Evolutionary conservation across 1,140 invertebrate species (phyloP), one percentile per base, ranked within the genome.

Genomic region (Amyelois transitella): DNA sequence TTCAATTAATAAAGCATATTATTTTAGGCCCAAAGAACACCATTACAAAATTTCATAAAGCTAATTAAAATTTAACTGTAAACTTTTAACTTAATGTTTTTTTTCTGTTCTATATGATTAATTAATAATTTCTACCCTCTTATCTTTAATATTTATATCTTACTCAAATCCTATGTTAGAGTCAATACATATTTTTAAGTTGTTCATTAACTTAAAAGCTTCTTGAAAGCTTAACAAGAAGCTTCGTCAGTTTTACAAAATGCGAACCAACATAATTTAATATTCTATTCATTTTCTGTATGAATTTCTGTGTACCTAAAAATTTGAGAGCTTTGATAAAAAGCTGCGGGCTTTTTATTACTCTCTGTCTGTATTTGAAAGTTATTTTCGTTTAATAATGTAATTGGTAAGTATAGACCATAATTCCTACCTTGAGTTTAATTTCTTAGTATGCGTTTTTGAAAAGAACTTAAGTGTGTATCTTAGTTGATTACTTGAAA

Each of bases 141-240:
- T 45, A 14, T 38, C 18, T 21, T 21, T 47, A 47, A 19, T 8
- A 12, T 12, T 47, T 20, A 19, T 19, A 20, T 47, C 44, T 47
- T n/a, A 10, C 47, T 18, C 38, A 56, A 32, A 56, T 56, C 43
- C 10, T 10, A 48, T 14, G 55, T 38, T 69, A 70, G 65, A 77
- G 79, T 85, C 79, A 81, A 87, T 87, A 84, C 70, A 81, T 81
- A 81, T 62, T 66, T 83, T 75, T 78, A 80, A 86, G 69, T 84
- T 75, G 69, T 85, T 88, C 84, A 85, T 88, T 88, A 88, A 79
- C 68, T 83, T 88, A 85, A 88, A 88, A 88, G 84, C 82, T 78
- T 83, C 81, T 86, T 75, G 76, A 84, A 81, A 87, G 81, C 77
- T 76, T 75, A 82, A 87, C 77, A 87, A 85, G 80, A 77, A 73